phyloP scores from a whole-genome alignment of 2,888 invertebrate species.

The Dasypolia templi region DNA sequence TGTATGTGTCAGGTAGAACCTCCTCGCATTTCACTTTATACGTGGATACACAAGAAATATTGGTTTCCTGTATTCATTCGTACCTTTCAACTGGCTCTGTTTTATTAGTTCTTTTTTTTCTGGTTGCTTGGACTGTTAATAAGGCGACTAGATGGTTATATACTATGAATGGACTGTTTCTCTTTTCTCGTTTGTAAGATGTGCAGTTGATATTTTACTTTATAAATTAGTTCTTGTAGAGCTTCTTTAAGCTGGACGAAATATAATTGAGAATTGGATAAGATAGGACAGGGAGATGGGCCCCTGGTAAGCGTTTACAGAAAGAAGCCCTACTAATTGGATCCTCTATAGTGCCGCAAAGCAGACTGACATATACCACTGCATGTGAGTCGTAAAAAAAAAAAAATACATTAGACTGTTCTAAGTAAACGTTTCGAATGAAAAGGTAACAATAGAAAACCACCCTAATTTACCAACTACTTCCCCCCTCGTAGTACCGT shows the following conservation, averaged over 20 bases:
- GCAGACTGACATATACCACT: neutral
- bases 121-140: constrained; percentile 1
- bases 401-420: neutral
- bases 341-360: neutral
- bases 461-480: neutral
- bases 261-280: neutral
- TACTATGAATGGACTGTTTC: neutral
- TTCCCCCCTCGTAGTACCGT: neutral
- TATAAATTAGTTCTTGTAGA: neutral
- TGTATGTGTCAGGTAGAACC: constrained; percentile 56
- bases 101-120: constrained; percentile 30
- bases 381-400: neutral
- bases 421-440: neutral
- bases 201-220: neutral
- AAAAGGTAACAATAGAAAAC: neutral
- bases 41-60: constrained; percentile 56
- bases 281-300: too few species aligned
- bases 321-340: neutral
- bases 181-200: neutral
- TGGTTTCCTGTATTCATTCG: constrained; percentile 53
- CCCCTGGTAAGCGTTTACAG: too few species aligned
- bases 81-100: constrained; percentile 32
- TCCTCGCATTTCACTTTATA: constrained; percentile 56
- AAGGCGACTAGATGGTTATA: constrained; percentile 28
- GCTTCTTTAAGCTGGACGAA: too few species aligned